phyloP scores from a whole-genome alignment of 2,888 invertebrate genomes.

The Hypomecis atomaria region DNA sequence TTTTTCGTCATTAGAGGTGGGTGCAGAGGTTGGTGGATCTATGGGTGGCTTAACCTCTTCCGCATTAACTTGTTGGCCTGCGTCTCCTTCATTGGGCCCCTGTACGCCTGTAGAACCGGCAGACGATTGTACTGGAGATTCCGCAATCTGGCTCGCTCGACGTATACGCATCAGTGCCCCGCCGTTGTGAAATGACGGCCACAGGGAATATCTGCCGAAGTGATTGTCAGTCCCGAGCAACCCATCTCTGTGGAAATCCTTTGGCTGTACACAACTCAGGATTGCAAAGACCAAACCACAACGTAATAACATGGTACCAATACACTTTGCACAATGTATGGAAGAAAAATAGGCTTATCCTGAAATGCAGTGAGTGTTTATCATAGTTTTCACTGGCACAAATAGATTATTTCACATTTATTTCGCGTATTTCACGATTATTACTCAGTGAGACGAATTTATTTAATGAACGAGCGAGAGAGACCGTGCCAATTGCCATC shows the following conservation, averaged over 20 bases:
- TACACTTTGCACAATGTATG: slow-evolving; percentile 4
- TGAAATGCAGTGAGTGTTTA: slow-evolving; percentile 11
- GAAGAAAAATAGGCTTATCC: not conserved
- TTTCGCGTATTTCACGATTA: not conserved
- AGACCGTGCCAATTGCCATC: too few species aligned
- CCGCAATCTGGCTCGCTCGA: slow-evolving; percentile 44
- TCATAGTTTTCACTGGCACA: slow-evolving; percentile 13
- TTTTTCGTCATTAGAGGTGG: not conserved
- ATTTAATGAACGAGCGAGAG: too few species aligned
- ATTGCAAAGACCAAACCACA: slow-evolving; percentile 60
- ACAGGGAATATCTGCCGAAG: slow-evolving; percentile 57
- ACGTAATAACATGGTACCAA: slow-evolving; percentile 53
- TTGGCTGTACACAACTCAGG: slow-evolving; percentile 58
- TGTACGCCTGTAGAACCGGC: slow-evolving; percentile 15
- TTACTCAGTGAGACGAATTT: not conserved
- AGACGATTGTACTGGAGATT: not conserved
- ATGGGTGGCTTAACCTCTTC: slow-evolving; percentile 5
- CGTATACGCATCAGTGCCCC: slow-evolving; percentile 54
- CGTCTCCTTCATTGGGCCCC: slow-evolving; percentile 49
- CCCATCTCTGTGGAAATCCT: slow-evolving; percentile 42
- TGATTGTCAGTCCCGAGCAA: slow-evolving; percentile 44
- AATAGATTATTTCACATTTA: not conserved
- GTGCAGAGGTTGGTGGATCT: not conserved
- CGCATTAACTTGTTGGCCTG: slow-evolving; percentile 22
- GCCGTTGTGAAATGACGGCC: slow-evolving; percentile 69